Conservation (phyloP, 2,113 vertebrate species). For the Galemys pyrenaicus region DNA sequence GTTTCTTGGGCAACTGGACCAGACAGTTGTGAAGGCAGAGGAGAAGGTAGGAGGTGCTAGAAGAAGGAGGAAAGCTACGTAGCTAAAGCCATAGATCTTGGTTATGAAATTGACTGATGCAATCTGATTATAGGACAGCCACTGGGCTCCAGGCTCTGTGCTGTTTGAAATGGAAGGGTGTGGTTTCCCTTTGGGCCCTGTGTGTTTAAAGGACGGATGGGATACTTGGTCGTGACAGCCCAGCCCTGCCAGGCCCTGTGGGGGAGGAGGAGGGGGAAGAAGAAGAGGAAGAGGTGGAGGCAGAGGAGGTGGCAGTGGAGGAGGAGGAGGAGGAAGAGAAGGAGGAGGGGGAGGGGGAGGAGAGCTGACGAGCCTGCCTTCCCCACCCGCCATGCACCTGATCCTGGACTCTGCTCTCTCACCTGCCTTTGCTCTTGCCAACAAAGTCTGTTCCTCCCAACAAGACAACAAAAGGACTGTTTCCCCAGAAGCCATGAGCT, state of each 20-base stretch:
- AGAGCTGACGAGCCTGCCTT: background rate
- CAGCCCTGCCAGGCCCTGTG: background rate
- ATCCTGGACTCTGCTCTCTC: rapidly evolving
- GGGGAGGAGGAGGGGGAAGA: too few relatives aligned
- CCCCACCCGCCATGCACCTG: background rate
- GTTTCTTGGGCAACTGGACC: background rate
- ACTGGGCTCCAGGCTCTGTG: background rate
- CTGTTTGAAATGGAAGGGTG: background rate
- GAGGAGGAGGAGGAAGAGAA: too few relatives aligned
- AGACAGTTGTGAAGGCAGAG: background rate
- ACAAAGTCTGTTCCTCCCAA: background rate
- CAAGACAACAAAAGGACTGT: background rate
- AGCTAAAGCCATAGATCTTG: background rate
- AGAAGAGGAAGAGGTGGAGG: background rate
- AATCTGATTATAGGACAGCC: background rate
- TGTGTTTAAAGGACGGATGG: background rate
- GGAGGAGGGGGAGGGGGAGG: background rate
- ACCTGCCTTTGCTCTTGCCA: background rate
- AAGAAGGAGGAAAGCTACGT: background rate
- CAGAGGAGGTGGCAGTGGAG: background rate
- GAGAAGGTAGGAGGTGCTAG: background rate
- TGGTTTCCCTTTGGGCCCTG: background rate
- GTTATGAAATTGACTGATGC: background rate
- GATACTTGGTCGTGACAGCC: background rate
- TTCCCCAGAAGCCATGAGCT: background rate